Evolutionary conservation across 2,888 invertebrate genomes (phyloP).

Genomic region (Tridacna gigas): DNA sequence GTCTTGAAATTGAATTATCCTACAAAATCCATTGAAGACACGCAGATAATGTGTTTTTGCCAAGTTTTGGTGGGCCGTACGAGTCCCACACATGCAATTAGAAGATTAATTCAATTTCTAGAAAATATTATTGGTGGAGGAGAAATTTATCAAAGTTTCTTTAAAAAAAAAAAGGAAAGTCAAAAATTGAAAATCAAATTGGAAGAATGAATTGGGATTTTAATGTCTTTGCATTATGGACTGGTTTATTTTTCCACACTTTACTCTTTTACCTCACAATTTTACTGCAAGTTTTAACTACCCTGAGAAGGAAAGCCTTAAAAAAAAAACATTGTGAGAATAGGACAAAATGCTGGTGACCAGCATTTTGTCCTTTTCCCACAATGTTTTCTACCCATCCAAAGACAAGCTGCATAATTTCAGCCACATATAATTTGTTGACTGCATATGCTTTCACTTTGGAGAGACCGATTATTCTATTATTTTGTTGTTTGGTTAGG

Average conservation of each 20-base stretch:
- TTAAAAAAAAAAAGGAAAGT: background rate
- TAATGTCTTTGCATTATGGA: background rate
- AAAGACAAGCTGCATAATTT: too few species aligned
- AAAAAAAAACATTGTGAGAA: background rate
- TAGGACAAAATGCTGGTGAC: background rate
- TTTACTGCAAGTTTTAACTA: too few species aligned
- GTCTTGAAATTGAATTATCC: slow-evolving; percentile 62
- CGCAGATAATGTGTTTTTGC: slow-evolving; percentile 59
- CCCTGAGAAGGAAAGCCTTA: too few species aligned
- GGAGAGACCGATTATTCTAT: too few species aligned
- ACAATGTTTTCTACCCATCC: too few species aligned
- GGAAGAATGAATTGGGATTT: slow-evolving; percentile 6
- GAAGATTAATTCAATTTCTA: slow-evolving; percentile 62
- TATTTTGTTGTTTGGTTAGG: too few species aligned
- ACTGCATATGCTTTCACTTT: too few species aligned
- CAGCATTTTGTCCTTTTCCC: too few species aligned
- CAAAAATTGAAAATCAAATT: slow-evolving; percentile 15
- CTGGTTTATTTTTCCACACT: too few species aligned
- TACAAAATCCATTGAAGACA: slow-evolving; percentile 61
- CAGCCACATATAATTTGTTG: too few species aligned
- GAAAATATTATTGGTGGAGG: slow-evolving; percentile 54
- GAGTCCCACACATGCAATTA: slow-evolving; percentile 62
- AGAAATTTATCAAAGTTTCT: slow-evolving; percentile 53
- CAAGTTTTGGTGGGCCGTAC: slow-evolving; percentile 51
- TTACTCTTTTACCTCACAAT: too few species aligned